Base-by-base conservation (phyloP, 30 jellyfish, hydroid and myxozoan genomes). In the Turritopsis dohrnii region DNA sequence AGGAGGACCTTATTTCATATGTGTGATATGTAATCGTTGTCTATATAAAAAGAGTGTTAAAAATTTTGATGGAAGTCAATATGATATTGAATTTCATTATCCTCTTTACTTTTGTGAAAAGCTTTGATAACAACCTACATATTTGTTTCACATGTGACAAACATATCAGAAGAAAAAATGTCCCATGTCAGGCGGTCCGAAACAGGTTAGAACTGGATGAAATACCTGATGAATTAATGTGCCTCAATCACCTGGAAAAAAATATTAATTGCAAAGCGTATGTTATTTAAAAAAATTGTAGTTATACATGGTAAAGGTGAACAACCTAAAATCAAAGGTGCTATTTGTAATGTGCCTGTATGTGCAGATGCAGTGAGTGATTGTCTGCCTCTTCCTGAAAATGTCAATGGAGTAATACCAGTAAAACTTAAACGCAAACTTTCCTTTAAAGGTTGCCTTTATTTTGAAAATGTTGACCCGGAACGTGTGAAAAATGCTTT, bases 181-280 rank as follows among this genome's bases (percentile, higher is more conserved):
- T n/a, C n/a, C n/a, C n/a, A n/a, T n/a, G n/a, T n/a, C n/a, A n/a
- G n/a, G n/a, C n/a, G n/a, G n/a, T n/a, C n/a, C n/a, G n/a, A n/a
- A n/a, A n/a, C n/a, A n/a, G n/a, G n/a, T n/a, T n/a, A n/a, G n/a
- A n/a, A n/a, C n/a, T n/a, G n/a, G n/a, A n/a, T n/a, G n/a, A n/a
- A n/a, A n/a, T n/a, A n/a, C n/a, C n/a, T n/a, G n/a, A n/a, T n/a
- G 60, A 41, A 41, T 3, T 41, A 5, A 41, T 5, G 5, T 41
- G 60, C 60, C 76, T 66, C 29, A 66, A 66, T 66, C 76, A 26
- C 76, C 29, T 66, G 17, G 76, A 66, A 26, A 66, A 66, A n/a
- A 66, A 26, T 3, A 21, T 1, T 66, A 26, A 66, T 66, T 66
- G 27, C 76, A 66, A 66, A 66, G 17, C 76, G 76, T 66, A 66